Evolutionary conservation across 2,113 vertebrate genomes (phyloP).

Genomic region (Pipra filicauda): DNA sequence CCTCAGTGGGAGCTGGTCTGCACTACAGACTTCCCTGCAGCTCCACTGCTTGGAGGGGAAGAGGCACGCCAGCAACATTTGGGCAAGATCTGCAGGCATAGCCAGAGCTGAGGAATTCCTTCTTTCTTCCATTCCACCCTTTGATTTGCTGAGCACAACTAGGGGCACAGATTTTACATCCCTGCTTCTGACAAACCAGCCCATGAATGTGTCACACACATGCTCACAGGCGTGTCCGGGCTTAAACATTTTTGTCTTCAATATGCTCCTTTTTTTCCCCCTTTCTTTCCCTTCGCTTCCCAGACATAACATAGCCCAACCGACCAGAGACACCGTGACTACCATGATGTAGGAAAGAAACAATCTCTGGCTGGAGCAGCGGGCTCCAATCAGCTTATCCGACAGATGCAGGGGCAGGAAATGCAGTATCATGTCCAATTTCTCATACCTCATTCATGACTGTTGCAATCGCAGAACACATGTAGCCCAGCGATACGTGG

Average conservation of each 20-base stretch:
- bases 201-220: constrained; percentile 21
- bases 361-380: constrained; percentile 8
- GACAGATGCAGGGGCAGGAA: constrained; percentile 54
- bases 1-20: background rate
- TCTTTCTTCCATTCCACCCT: background rate
- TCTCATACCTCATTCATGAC: constrained; percentile 44
- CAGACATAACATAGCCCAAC: background rate
- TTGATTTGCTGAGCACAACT: background rate
- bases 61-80: background rate
- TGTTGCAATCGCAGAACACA: background rate
- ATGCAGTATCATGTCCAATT: constrained; percentile 55
- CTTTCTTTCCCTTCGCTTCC: background rate
- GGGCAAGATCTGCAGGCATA: background rate
- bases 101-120: constrained; percentile 1
- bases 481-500: background rate
- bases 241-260: background rate
- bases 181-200: background rate
- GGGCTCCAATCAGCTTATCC: constrained; percentile 20
- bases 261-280: background rate
- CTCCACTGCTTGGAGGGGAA: background rate
- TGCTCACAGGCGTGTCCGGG: background rate
- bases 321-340: background rate
- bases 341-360: constrained; percentile 16
- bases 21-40: background rate
- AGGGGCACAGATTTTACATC: background rate